phyloP scores from a whole-genome alignment of 2,797 vertebrate species.

The Avahi laniger region DNA sequence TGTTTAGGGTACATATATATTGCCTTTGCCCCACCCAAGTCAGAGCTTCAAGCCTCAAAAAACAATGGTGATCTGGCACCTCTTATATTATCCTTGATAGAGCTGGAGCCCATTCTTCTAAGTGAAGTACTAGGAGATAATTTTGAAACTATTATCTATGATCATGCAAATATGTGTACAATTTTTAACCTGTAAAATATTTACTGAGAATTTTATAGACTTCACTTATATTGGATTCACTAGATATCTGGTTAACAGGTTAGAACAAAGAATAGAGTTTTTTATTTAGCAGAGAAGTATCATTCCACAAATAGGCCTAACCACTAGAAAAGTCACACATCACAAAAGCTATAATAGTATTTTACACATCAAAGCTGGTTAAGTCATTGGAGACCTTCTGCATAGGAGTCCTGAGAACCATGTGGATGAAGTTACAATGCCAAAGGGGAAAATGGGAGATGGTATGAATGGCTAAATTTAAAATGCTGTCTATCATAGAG shows the following conservation, averaged over 20 bases:
- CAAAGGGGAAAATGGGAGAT: background rate
- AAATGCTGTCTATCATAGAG: background rate
- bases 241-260: background rate
- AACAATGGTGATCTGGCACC: no score
- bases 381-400: background rate
- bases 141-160: background rate
- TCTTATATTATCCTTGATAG: no score
- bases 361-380: background rate
- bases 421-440: rapidly evolving
- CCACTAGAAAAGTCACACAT: background rate
- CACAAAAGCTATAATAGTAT: background rate
- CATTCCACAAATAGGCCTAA: background rate
- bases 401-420: background rate
- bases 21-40: no score
- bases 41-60: no score
- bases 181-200: background rate
- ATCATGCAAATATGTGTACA: background rate
- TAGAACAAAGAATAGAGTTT: background rate
- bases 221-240: background rate
- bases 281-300: background rate
- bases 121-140: background rate
- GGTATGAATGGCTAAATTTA: background rate
- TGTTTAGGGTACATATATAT: no score
- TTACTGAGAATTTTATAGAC: background rate
- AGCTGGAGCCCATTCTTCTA: no score